Base-by-base conservation (phyloP, 2,113 vertebrate species). In the Pavo muticus region DNA sequence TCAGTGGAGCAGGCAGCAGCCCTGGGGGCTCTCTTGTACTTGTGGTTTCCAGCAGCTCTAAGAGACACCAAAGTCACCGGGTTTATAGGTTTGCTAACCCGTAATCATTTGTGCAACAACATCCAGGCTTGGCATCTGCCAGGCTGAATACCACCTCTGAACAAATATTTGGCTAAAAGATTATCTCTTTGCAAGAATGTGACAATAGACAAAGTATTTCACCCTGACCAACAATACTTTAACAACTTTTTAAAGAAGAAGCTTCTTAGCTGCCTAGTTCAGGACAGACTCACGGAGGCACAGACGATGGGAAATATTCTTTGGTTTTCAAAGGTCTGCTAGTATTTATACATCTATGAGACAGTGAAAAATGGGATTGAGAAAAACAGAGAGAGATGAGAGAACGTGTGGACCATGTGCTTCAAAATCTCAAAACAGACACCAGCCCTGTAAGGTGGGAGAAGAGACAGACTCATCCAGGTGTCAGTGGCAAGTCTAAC, bases 351-450 rank as follows among this genome's bases (percentile, higher is more conserved):
- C 15, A 56, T 8, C 10, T 70, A 40, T 16, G 82, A 93, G 19
- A 24, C 50, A 57, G 21, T 71, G 24, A 73, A 80, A 86, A 90
- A 45, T 11, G 1, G 75, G 70, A 54, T 1, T 63, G 24, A 63
- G 37, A 19, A 27, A 71, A 29, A 54, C 19, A 87, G 57, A 79
- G 3, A 73, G 24, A 77, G 3, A 11, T 1, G 39, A 84, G 35
- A 77, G 20, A 87, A 71, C 42, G 29, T 0, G 1, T n/a, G 37
- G 37, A 77, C 13, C 5, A 5, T 2, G 1, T 11, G 11, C 20
- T 77, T 74, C 69, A 70, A 74, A 54, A 64, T 8, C 42, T 84
- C 75, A 80, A 59, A 44, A 40, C 54, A 83, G 23, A 57, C 4
- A 57, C 8, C 54, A 76, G 10, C 25, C n/a, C 50, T 54, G 39